Conservation (phyloP, 1,140 invertebrate species). For the Zaprionus capensis region DNA sequence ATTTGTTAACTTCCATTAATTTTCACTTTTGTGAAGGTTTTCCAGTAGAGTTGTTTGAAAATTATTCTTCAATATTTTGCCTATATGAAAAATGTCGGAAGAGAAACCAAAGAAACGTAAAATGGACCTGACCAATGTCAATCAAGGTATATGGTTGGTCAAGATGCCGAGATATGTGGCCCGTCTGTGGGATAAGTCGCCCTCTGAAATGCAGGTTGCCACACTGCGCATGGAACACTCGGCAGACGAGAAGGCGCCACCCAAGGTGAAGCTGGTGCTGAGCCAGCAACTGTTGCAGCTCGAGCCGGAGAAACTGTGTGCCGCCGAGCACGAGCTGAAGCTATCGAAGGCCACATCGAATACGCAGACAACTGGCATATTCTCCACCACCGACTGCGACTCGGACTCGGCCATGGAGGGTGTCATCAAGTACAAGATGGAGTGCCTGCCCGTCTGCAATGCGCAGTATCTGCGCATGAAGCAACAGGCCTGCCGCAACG, state of each 20-base stretch:
- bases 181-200: conserved; percentile 12
- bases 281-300: conserved; percentile 2
- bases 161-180: conserved; percentile 38
- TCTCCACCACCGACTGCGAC: background rate
- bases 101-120: background rate
- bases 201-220: conserved; percentile 29
- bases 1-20: too few species aligned
- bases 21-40: background rate
- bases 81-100: conserved; percentile 12
- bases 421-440: conserved; percentile 26
- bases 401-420: conserved; percentile 5
- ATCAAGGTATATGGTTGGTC: conserved; percentile 13
- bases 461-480: conserved; percentile 26
- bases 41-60: background rate
- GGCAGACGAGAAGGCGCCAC: background rate
- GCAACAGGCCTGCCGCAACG: background rate
- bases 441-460: conserved; percentile 31
- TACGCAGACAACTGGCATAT: conserved; percentile 6
- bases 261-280: conserved; percentile 9
- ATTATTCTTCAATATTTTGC: background rate
- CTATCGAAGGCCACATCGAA: background rate
- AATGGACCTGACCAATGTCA: conserved; percentile 2
- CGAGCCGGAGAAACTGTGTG: background rate
- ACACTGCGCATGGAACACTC: conserved; percentile 23
- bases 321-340: conserved; percentile 24